phyloP scores from a whole-genome alignment of 2,113 vertebrate genomes.

The Sialia sialis region DNA sequence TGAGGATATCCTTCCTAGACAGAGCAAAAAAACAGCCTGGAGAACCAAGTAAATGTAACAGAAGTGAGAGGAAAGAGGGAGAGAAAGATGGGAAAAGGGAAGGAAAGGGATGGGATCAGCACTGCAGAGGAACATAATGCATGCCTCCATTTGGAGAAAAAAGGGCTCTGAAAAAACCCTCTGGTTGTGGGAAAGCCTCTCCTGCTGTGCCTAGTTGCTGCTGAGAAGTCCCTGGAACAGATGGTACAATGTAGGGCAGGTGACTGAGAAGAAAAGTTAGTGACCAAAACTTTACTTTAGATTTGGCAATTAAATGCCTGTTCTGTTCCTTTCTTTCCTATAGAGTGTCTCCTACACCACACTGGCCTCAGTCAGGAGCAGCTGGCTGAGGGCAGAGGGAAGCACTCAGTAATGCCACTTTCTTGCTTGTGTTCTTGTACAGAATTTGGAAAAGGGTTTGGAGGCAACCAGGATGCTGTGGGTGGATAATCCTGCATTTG shows the following conservation, averaged over 20 bases:
- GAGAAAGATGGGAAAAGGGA: neutral
- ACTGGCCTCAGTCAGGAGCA: neutral
- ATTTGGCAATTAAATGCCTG: neutral
- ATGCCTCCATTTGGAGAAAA: neutral
- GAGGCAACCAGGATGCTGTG: neutral
- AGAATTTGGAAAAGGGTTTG: neutral
- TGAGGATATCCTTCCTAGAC: neutral
- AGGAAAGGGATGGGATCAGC: neutral
- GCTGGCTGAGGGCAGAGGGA: neutral
- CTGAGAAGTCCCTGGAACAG: neutral
- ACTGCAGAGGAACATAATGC: neutral
- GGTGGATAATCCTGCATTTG: neutral
- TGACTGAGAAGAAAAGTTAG: neutral
- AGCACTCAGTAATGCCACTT: neutral
- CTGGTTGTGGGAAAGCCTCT: neutral
- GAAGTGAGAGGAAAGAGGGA: neutral
- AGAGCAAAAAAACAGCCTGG: neutral
- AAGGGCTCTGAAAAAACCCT: neutral
- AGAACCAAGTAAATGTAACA: neutral
- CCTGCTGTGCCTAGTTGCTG: neutral
- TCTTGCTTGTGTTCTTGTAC: neutral
- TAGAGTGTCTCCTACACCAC: neutral
- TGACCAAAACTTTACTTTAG: neutral
- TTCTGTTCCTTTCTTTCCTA: neutral
- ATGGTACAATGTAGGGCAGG: neutral